A percentile compares a stretch with the other conserved stretches of the same genome.
These are phyloP conservation scores for Alloplasta piceator DNA, from an alignment of 2,888 invertebrate genomes.

Conservation along the genomic window DNA sequence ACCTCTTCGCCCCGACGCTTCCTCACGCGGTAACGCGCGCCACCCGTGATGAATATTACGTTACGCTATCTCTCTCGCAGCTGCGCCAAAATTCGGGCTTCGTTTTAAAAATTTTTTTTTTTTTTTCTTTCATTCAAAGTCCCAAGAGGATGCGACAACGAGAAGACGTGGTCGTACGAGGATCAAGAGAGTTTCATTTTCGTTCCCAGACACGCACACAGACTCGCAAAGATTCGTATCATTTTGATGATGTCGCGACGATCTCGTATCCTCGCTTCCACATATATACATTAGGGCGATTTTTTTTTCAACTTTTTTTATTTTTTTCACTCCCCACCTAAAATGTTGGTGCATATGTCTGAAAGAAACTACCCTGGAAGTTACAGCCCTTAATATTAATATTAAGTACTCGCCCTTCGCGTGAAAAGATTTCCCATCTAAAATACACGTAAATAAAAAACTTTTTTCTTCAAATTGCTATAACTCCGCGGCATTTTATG, in stretches of 20 bases:
- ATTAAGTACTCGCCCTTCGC: too few species aligned
- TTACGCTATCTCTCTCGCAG: constrained; percentile 61
- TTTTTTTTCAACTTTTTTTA: too few species aligned
- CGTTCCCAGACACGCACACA: constrained; percentile 68
- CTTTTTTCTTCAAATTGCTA: too few species aligned
- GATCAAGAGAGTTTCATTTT: constrained; percentile 57
- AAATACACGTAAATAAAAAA: too few species aligned
- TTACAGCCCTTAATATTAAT: too few species aligned
- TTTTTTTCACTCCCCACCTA: too few species aligned
- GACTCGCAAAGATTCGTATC: constrained; percentile 76
- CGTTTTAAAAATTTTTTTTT: constrained; percentile 1
- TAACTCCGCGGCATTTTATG: too few species aligned
- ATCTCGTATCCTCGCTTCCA: constrained; percentile 46
- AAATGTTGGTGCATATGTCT: too few species aligned
- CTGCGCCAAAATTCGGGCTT: constrained; percentile 9
- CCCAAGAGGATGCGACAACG: constrained; percentile 23
- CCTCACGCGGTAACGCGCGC: constrained; percentile 53
- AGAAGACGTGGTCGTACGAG: constrained; percentile 8
- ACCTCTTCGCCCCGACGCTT: constrained; percentile 60
- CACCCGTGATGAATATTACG: constrained; percentile 80
- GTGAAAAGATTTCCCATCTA: too few species aligned
- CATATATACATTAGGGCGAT: too few species aligned
- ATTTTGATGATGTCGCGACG: constrained; percentile 57
- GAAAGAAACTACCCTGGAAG: too few species aligned
- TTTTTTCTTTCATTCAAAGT: constrained; percentile 32